phyloP scores from a whole-genome alignment of 1,140 invertebrate species.

The Papilio aristodemus region DNA sequence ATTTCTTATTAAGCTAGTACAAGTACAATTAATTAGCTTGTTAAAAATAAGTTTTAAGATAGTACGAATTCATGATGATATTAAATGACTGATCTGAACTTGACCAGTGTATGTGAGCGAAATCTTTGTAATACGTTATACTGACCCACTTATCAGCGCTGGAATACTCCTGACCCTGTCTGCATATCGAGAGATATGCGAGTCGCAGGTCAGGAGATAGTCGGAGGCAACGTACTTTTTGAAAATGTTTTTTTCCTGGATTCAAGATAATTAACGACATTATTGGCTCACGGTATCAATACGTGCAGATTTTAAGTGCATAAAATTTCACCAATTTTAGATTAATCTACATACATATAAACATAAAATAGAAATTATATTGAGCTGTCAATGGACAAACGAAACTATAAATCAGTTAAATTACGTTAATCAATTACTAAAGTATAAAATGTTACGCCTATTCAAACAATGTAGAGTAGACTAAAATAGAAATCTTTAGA shows the following conservation, averaged over 20 bases:
- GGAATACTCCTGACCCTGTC: constrained; percentile 59
- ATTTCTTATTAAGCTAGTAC: too few relatives aligned
- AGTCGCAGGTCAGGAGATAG: constrained; percentile 63
- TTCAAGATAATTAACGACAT: constrained; percentile 43
- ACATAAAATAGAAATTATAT: background rate
- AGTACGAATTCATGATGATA: constrained; percentile 16
- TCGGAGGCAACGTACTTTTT: constrained; percentile 65
- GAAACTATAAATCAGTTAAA: background rate
- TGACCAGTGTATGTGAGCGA: constrained; percentile 56
- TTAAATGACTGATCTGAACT: constrained; percentile 55
- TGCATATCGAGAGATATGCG: constrained; percentile 59
- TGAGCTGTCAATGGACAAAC: background rate
- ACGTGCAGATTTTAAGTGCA: background rate
- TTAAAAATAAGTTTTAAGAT: constrained; percentile 9
- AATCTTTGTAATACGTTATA: constrained; percentile 57
- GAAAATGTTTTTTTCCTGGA: constrained; percentile 60
- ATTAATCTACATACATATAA: too few relatives aligned
- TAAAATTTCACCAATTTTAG: too few relatives aligned
- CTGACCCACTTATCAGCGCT: constrained; percentile 69
- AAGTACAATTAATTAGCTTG: background rate
- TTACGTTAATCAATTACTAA: background rate
- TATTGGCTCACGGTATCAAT: constrained; percentile 31
- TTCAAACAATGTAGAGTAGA: background rate
- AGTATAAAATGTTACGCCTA: background rate
- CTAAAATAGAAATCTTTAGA: background rate